These are phyloP conservation scores for Brachypteracias leptosomus DNA, from an alignment of 2,113 vertebrate genomes.

Conservation along the genomic window DNA sequence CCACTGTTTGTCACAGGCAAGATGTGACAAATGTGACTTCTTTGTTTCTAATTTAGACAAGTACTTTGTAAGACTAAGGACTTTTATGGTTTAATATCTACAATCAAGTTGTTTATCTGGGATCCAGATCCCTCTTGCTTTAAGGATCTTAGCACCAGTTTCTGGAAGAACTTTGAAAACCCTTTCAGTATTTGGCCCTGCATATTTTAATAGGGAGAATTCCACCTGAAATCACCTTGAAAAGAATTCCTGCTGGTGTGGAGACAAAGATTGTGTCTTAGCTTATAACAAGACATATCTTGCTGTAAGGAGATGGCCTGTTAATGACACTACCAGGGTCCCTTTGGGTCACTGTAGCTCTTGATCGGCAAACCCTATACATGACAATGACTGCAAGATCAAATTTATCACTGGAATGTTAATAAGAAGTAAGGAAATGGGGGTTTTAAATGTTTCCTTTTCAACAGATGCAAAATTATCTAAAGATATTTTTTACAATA, in stretches of 20 bases:
- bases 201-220: neutral
- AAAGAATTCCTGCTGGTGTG: neutral
- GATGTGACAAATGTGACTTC: neutral
- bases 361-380: neutral
- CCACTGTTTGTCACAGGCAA: no score
- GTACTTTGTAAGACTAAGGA: neutral
- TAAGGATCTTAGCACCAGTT: neutral
- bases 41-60: neutral
- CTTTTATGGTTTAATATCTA: neutral
- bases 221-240: neutral
- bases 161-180: neutral
- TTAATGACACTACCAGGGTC: neutral
- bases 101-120: neutral
- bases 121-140: neutral
- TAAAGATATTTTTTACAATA: neutral
- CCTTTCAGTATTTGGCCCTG: neutral
- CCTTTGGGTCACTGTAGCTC: neutral
- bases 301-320: neutral
- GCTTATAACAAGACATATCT: fast-evolving
- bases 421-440: neutral
- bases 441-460: neutral
- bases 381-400: neutral
- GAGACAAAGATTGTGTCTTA: neutral
- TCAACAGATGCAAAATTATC: neutral
- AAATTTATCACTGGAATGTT: neutral